Conservation (phyloP, 2,888 invertebrate genomes). For the Rhorus exstirpatorius region DNA sequence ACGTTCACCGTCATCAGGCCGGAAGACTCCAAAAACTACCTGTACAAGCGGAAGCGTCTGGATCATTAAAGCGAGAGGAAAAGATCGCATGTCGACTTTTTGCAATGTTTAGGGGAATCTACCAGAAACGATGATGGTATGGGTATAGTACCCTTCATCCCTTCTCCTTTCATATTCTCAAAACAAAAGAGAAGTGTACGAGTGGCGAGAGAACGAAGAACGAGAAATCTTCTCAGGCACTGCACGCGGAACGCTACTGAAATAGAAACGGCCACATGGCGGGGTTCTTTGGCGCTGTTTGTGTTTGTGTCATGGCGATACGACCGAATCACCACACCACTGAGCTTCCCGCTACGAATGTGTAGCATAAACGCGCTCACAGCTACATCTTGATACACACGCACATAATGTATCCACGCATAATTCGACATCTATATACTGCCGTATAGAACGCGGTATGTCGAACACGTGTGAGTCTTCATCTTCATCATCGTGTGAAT, state of each 20-base stretch:
- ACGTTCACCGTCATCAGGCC: too few species aligned
- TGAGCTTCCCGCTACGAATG: slow-evolving; percentile 31
- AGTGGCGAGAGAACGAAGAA: slow-evolving; percentile 19
- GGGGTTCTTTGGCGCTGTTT: slow-evolving; percentile 80
- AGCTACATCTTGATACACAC: slow-evolving; percentile 10
- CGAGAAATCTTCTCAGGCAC: slow-evolving; percentile 10
- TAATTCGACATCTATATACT: slow-evolving; percentile 20
- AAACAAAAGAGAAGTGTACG: neutral
- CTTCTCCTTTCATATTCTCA: neutral
- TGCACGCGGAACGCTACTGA: slow-evolving; percentile 75
- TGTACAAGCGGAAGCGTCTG: too few species aligned
- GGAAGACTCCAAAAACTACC: too few species aligned
- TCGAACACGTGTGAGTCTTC: slow-evolving; percentile 64
- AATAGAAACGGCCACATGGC: slow-evolving; percentile 84
- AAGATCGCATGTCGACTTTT: too few species aligned
- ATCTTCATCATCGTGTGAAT: slow-evolving; percentile 36
- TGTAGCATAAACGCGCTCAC: slow-evolving; percentile 7
- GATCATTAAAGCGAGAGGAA: neutral
- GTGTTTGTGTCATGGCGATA: slow-evolving; percentile 69
- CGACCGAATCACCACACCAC: slow-evolving; percentile 44
- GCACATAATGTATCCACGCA: neutral
- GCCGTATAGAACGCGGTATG: slow-evolving; percentile 37
- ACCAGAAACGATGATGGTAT: too few species aligned
- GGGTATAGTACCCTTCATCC: neutral
- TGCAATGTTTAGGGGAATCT: too few species aligned